Evolutionary conservation across 2,888 invertebrate genomes (phyloP).

Genomic region (Nephrotoma appendiculata): DNA sequence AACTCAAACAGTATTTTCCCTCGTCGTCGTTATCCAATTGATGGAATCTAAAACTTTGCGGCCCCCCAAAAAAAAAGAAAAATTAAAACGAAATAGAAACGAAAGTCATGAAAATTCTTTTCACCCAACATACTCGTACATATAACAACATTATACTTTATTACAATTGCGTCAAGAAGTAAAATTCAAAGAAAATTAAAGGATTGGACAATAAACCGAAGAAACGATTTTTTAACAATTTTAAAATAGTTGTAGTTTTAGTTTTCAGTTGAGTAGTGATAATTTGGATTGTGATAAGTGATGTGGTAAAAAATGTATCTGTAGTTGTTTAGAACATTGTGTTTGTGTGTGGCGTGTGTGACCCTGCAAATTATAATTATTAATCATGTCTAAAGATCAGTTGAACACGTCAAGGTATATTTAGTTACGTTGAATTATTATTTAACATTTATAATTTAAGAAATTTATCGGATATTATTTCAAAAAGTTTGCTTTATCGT

Average conservation of each 20-base stretch:
- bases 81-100: neutral
- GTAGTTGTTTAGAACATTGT: neutral
- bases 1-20: neutral
- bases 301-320: neutral
- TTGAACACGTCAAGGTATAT: neutral
- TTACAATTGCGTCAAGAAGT: neutral
- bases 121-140: neutral
- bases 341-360: neutral
- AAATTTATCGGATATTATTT: neutral
- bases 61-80: neutral
- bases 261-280: neutral
- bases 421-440: neutral
- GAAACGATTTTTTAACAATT: neutral
- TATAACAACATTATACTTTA: neutral
- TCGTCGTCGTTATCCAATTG: neutral
- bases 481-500: too few species aligned
- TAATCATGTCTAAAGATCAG: neutral
- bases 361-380: neutral
- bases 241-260: neutral
- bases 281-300: neutral
- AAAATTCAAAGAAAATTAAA: neutral
- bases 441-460: neutral
- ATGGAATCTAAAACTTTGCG: neutral
- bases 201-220: neutral
- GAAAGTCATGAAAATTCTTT: neutral